phyloP scores from a whole-genome alignment of 2,888 invertebrate species.

The Sisyra nigra region DNA sequence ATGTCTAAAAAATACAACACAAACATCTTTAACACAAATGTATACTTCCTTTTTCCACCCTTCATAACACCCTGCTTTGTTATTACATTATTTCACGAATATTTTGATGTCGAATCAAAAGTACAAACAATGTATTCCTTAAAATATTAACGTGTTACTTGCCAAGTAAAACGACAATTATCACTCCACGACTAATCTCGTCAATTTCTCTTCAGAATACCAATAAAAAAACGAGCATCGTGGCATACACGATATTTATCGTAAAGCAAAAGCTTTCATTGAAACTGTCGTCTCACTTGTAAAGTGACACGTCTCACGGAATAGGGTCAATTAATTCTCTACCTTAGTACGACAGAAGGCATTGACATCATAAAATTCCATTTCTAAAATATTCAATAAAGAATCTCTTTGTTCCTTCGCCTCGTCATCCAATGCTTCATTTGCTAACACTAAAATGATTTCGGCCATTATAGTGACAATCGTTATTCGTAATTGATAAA shows the following conservation, averaged over 20 bases:
- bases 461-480: conserved; percentile 71
- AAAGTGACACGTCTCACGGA: too few relatives aligned
- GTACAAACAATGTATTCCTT: neutral
- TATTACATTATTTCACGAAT: too few relatives aligned
- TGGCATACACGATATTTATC: too few relatives aligned
- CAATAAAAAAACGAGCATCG: neutral
- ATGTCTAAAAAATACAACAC: too few relatives aligned
- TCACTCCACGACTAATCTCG: too few relatives aligned
- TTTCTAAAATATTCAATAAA: conserved; percentile 60
- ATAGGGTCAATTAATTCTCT: conserved; percentile 3
- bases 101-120: too few relatives aligned
- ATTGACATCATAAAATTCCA: conserved; percentile 70
- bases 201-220: neutral
- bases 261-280: too few relatives aligned
- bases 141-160: neutral
- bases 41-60: too few relatives aligned
- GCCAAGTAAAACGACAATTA: too few relatives aligned
- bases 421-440: conserved; percentile 52
- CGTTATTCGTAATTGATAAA: conserved; percentile 58
- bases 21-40: too few relatives aligned
- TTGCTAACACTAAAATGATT: conserved; percentile 55
- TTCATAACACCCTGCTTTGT: too few relatives aligned
- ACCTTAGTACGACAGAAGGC: conserved; percentile 77
- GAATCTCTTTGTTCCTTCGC: conserved; percentile 55
- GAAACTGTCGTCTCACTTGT: too few relatives aligned